Evolutionary conservation across 2,113 vertebrate species (phyloP).

Genomic region (Neotoma lepida): DNA sequence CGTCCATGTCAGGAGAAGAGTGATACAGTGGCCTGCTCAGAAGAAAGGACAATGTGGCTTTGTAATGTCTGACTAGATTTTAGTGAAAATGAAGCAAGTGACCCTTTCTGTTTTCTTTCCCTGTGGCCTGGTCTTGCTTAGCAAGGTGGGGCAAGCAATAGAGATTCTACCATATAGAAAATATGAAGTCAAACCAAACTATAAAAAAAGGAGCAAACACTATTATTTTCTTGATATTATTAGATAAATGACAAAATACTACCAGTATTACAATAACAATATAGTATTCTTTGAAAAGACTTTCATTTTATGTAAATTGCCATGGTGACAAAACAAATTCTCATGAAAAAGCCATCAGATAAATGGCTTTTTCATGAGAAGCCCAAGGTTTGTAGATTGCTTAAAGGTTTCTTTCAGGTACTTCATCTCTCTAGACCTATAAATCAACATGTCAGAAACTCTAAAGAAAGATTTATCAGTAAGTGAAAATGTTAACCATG

Average conservation of each 20-base stretch:
- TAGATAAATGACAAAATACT: background rate
- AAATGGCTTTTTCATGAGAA: background rate
- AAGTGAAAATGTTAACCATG: background rate
- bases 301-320: slow-evolving; percentile 13
- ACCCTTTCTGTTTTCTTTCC: background rate
- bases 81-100: background rate
- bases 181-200: background rate
- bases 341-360: background rate
- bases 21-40: background rate
- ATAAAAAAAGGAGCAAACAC: background rate
- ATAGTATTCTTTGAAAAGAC: background rate
- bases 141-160: background rate
- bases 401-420: slow-evolving; percentile 46
- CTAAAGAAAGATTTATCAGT: background rate
- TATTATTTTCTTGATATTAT: background rate
- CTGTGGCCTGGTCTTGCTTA: background rate
- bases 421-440: background rate
- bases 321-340: background rate
- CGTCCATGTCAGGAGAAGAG: background rate
- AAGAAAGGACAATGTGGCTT: background rate
- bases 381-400: background rate
- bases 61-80: background rate
- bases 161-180: background rate
- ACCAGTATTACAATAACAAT: background rate
- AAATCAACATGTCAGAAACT: background rate